These are phyloP conservation scores for Cotesia typhae DNA, from an alignment of 1,140 invertebrate genomes.

Conservation along the genomic window DNA sequence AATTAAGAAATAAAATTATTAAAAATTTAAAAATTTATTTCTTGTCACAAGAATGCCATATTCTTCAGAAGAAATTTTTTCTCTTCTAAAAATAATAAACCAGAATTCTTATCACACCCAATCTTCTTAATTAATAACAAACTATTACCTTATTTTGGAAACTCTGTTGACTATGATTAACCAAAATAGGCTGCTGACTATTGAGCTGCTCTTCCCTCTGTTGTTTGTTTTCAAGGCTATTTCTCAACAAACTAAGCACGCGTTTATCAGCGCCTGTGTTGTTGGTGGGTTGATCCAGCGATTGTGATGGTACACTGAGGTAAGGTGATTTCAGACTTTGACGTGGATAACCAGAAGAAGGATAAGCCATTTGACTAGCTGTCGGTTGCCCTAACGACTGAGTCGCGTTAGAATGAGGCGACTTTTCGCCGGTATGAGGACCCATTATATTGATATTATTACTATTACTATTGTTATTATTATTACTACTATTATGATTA, in stretches of 20 bases:
- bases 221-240: slow-evolving; percentile 75
- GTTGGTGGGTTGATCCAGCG: slow-evolving; percentile 47
- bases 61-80: no score
- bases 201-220: slow-evolving; percentile 65
- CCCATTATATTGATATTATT: no score
- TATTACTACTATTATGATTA: no score
- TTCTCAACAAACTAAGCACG: slow-evolving; percentile 73
- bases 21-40: no score
- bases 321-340: slow-evolving; percentile 42
- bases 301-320: slow-evolving; percentile 12
- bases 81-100: no score
- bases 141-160: slow-evolving; percentile 57
- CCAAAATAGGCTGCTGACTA: slow-evolving; percentile 57
- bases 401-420: slow-evolving; percentile 38
- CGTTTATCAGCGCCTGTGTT: slow-evolving; percentile 71
- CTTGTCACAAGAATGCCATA: no score
- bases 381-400: slow-evolving; percentile 42
- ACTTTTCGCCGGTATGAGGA: slow-evolving; percentile 42
- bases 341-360: slow-evolving; percentile 42
- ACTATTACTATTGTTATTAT: no score
- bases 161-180: slow-evolving; percentile 57
- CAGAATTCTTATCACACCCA: background rate
- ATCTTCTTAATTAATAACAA: background rate
- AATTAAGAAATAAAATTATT: no score
- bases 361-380: slow-evolving; percentile 43